Percentiles rank a stretch among this genome's conserved stretches.
phyloP scores from a whole-genome alignment of 2,888 invertebrate species.

The Carabus problematicus region DNA sequence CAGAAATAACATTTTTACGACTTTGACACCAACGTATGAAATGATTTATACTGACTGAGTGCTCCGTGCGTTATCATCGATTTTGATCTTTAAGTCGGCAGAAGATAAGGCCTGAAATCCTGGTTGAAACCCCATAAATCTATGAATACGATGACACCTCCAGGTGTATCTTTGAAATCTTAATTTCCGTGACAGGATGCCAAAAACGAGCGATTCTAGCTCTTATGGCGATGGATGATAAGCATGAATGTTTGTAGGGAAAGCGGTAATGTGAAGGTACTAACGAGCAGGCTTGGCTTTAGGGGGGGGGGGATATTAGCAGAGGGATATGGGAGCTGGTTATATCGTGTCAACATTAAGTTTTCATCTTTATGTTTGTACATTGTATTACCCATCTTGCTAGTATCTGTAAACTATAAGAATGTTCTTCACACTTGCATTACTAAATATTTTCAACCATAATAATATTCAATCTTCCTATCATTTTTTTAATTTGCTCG shows the following conservation, averaged over 20 bases:
- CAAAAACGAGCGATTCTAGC: conserved; percentile 1
- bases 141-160: conserved; percentile 36
- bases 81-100: conserved; percentile 35
- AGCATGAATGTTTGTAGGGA: neutral
- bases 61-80: conserved; percentile 17
- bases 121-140: conserved; percentile 29
- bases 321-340: too few relatives aligned
- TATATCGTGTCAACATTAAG: too few relatives aligned
- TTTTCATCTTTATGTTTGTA: too few relatives aligned
- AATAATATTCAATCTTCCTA: too few relatives aligned
- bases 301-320: too few relatives aligned
- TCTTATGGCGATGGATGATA: neutral
- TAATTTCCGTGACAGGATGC: conserved; percentile 40
- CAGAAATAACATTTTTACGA: conserved; percentile 36
- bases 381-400: too few relatives aligned
- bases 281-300: too few relatives aligned
- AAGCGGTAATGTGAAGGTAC: too few relatives aligned
- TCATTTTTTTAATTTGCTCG: too few relatives aligned
- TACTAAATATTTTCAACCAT: too few relatives aligned
- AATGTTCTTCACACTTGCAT: too few relatives aligned
- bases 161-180: conserved; percentile 42
- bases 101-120: conserved; percentile 28
- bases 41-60: conserved; percentile 20
- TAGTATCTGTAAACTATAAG: too few relatives aligned
- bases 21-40: conserved; percentile 18